phyloP scores from a whole-genome alignment of 1,140 invertebrate species.

The Drosophila kepulauana region DNA sequence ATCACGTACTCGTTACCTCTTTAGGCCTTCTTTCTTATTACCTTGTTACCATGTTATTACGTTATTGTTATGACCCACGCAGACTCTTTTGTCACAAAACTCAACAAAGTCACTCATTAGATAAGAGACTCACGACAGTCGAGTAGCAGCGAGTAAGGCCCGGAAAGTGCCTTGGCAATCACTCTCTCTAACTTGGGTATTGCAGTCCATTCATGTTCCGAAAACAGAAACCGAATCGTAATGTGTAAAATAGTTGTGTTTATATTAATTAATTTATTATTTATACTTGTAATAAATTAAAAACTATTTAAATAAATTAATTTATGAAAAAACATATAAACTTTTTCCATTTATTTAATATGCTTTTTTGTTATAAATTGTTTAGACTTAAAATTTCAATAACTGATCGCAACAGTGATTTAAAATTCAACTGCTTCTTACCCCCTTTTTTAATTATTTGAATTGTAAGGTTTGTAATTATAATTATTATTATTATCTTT shows the following conservation, averaged over 20 bases:
- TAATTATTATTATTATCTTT: too few species aligned
- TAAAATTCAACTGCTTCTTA: too few species aligned
- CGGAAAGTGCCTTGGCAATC: conserved; percentile 22
- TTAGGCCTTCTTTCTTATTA: conserved; percentile 54
- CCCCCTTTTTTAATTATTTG: too few species aligned
- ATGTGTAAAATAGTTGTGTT: conserved; percentile 68
- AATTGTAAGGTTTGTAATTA: too few species aligned
- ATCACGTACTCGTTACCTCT: conserved; percentile 32
- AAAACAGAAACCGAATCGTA: conserved; percentile 36
- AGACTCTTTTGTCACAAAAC: conserved; percentile 27
- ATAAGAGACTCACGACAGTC: conserved; percentile 11
- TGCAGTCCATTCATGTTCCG: conserved; percentile 54
- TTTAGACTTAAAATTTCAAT: too few species aligned
- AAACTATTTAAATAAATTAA: conserved; percentile 82
- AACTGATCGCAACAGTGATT: too few species aligned
- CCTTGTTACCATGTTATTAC: conserved; percentile 46
- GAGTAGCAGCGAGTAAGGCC: conserved; percentile 11
- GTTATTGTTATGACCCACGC: conserved; percentile 45
- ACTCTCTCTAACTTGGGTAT: conserved; percentile 11
- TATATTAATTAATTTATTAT: conserved; percentile 78
- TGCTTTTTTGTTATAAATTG: not conserved
- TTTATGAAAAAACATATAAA: conserved; percentile 50
- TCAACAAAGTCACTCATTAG: conserved; percentile 6
- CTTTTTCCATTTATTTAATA: not conserved
- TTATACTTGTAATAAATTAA: conserved; percentile 78